These are phyloP conservation scores for Cyclophora punctaria DNA, from an alignment of 2,888 invertebrate genomes.

Conservation along the genomic window DNA sequence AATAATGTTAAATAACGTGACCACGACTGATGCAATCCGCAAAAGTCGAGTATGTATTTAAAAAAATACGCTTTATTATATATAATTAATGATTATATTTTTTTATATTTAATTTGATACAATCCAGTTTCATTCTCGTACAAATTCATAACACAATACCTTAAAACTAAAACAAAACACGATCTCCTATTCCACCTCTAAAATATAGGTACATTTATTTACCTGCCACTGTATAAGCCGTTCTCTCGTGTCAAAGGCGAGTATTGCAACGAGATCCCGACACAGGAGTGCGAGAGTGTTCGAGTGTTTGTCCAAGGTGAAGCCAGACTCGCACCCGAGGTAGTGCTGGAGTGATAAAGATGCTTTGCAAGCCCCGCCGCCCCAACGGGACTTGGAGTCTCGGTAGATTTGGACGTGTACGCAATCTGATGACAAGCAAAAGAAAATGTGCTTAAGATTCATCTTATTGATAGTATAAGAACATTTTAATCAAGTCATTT, in stretches of 20 bases:
- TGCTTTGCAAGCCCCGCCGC: slow-evolving; percentile 79
- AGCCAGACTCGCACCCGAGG: slow-evolving; percentile 88
- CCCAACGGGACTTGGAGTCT: slow-evolving; percentile 82
- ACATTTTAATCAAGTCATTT: too few species aligned
- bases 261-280: slow-evolving; percentile 86
- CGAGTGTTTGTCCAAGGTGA: slow-evolving; percentile 92
- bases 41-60: too few species aligned
- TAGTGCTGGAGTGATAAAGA: slow-evolving; percentile 89
- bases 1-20: too few species aligned
- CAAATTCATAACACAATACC: too few species aligned
- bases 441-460: too few species aligned
- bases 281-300: slow-evolving; percentile 93
- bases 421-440: slow-evolving; percentile 78
- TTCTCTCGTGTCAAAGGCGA: slow-evolving; percentile 92
- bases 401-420: slow-evolving; percentile 91
- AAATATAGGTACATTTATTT: not conserved
- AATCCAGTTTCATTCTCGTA: too few species aligned
- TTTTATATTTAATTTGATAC: too few species aligned
- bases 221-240: slow-evolving; percentile 91
- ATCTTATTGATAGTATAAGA: too few species aligned
- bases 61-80: too few species aligned
- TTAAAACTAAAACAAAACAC: not conserved
- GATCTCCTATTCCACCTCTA: not conserved
- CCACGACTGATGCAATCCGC: too few species aligned
- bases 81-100: too few species aligned